These are phyloP conservation scores for Parnassius orleans DNA, from an alignment of 2,888 invertebrate species.

Conservation along the genomic window DNA sequence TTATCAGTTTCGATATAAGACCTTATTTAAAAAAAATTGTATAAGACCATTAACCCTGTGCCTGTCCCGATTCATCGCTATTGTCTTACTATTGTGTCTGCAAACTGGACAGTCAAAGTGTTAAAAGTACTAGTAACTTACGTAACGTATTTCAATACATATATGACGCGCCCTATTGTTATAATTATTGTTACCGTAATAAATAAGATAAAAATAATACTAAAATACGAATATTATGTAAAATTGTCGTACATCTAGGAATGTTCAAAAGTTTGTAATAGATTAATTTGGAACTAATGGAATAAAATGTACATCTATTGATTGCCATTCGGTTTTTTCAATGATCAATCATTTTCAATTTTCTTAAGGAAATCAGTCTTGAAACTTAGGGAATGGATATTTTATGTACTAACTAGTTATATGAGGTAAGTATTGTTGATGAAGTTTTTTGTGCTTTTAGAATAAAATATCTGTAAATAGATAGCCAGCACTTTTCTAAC, in stretches of 20 bases:
- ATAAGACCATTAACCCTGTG: too few species aligned
- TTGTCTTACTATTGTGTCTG: too few species aligned
- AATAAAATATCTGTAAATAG: conserved; percentile 6
- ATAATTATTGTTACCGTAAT: too few species aligned
- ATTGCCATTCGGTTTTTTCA: neutral
- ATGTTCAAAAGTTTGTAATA: conserved; percentile 7
- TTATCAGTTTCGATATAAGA: too few species aligned
- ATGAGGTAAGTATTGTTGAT: conserved; percentile 24
- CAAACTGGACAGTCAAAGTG: too few species aligned
- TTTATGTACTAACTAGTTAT: conserved; percentile 25
- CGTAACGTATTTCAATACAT: too few species aligned
- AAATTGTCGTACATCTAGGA: neutral
- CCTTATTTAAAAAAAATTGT: too few species aligned
- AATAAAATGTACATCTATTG: conserved; percentile 6
- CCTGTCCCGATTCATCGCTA: too few species aligned
- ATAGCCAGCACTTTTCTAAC: neutral
- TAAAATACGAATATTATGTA: too few species aligned
- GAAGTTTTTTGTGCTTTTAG: conserved; percentile 4
- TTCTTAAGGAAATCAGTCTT: conserved; percentile 35
- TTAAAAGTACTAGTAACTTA: too few species aligned
- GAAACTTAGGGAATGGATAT: conserved; percentile 36
- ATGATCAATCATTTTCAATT: neutral
- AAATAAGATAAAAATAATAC: too few species aligned
- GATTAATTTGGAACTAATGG: neutral
- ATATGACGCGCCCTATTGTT: too few species aligned